Evolutionary conservation across 2,113 vertebrate genomes (phyloP), one percentile per base, ranked within the genome.

Genomic region (cat (Felis catus)): DNA sequence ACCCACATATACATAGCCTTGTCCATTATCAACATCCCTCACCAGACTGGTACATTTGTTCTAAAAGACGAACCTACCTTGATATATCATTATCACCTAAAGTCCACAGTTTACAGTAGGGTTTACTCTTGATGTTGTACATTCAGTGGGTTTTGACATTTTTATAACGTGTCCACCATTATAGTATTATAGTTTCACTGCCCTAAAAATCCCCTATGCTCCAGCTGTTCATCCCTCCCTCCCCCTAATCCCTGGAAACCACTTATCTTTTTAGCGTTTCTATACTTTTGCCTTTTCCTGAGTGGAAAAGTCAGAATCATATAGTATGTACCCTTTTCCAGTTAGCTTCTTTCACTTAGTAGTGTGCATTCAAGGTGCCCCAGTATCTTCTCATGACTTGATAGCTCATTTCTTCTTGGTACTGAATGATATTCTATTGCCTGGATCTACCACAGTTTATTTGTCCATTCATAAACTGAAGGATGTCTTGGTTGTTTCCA

Each of bases 341-440:
- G 9, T 70, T 58, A 65, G 21, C 36, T 80, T 36, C 74, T 88
- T 94, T 71, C 33, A 61, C 93, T 61, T 71, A 81, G 65, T 48
- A 70, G 48, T 71, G 36, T 68, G 51, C 48, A 61, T 94, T 55
- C 87, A 80, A 36, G 36, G 3, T 79, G 79, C 73, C 15, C 45
- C 83, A 31, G 3, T 78, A 14, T 66, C 45, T 58, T 94, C 33
- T 80, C 29, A 88, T 94, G 92, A 23, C 25, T 55, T 66, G 48
- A 33, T 78, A 68, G 82, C 45, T 86, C 92, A 41, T 78, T 85
- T 86, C n/a, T 86, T 94, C 73, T 65, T 82, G 63, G 41, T 88
- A 41, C 66, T 80, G 63, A 87, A 89, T 39, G 89, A 48, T 82
- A 89, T 29, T 82, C n/a, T 29, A 5, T 74, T 74, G n/a, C 73